A percentile compares a stretch with the other conserved stretches of the same genome.
These are phyloP conservation scores for Coccyzus lansbergi DNA, from an alignment of 2,797 vertebrate genomes.

Conservation along the genomic window DNA sequence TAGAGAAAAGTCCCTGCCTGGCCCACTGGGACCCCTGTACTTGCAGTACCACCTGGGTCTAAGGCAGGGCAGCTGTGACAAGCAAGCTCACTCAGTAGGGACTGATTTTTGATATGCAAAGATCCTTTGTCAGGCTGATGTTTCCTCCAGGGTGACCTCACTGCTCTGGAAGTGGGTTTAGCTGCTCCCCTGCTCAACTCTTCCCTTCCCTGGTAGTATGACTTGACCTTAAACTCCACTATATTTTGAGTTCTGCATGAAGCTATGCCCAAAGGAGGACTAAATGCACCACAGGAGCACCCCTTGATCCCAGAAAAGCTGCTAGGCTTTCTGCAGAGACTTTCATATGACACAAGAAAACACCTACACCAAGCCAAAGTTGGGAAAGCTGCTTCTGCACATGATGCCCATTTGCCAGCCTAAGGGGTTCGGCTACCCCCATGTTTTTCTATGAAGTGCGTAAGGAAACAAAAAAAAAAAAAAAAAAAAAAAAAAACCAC, in stretches of 20 bases:
- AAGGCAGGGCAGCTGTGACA: fast-evolving
- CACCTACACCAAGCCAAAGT: neutral
- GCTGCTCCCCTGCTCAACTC: neutral
- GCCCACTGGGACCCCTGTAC: neutral
- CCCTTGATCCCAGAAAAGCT: fast-evolving
- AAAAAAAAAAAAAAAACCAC: neutral
- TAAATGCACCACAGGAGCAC: neutral
- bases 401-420: neutral
- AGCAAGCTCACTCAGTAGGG: neutral
- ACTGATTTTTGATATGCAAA: neutral
- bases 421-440: neutral
- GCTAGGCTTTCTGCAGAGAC: neutral
- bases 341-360: neutral
- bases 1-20: neutral
- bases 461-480: neutral
- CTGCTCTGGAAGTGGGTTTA: neutral
- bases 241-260: fast-evolving
- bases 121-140: neutral
- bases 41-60: neutral
- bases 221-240: neutral
- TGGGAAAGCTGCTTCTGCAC: neutral
- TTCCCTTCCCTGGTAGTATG: fast-evolving
- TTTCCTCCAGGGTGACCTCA: neutral
- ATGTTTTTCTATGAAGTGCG: fast-evolving
- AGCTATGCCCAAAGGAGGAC: fast-evolving